These are phyloP conservation scores for Synanthedon tipuliformis DNA, from an alignment of 2,888 invertebrate species.

Conservation along the genomic window DNA sequence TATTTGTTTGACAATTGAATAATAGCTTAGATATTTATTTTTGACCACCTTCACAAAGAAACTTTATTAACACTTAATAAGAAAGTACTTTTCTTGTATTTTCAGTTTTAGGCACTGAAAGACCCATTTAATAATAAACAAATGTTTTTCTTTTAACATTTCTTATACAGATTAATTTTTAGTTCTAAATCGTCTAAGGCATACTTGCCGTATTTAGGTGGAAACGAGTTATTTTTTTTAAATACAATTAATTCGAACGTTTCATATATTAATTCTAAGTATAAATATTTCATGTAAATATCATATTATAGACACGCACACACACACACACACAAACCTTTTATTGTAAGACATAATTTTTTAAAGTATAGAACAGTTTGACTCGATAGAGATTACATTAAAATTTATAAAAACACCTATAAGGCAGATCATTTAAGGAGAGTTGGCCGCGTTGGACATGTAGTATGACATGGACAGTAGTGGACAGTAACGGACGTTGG, in stretches of 20 bases:
- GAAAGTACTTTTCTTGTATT: too few species aligned
- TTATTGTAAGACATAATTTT: slow-evolving; percentile 13
- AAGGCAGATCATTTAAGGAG: slow-evolving; percentile 63
- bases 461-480: neutral
- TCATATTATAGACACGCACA: neutral
- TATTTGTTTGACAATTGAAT: too few species aligned
- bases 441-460: slow-evolving; percentile 30
- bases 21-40: too few species aligned
- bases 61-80: too few species aligned
- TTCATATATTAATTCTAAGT: slow-evolving; percentile 24
- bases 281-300: slow-evolving; percentile 23
- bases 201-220: slow-evolving; percentile 26
- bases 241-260: slow-evolving; percentile 16
- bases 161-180: slow-evolving; percentile 4
- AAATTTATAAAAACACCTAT: slow-evolving; percentile 62
- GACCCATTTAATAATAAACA: too few species aligned
- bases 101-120: too few species aligned
- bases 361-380: slow-evolving; percentile 16
- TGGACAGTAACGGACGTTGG: too few species aligned
- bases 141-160: too few species aligned
- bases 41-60: too few species aligned
- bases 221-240: slow-evolving; percentile 17
- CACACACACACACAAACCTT: slow-evolving; percentile 24
- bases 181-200: slow-evolving; percentile 47
- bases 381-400: slow-evolving; percentile 32